Evolutionary conservation across 2,888 invertebrate species (phyloP).

Genomic region (Hirudinaria manillensis): DNA sequence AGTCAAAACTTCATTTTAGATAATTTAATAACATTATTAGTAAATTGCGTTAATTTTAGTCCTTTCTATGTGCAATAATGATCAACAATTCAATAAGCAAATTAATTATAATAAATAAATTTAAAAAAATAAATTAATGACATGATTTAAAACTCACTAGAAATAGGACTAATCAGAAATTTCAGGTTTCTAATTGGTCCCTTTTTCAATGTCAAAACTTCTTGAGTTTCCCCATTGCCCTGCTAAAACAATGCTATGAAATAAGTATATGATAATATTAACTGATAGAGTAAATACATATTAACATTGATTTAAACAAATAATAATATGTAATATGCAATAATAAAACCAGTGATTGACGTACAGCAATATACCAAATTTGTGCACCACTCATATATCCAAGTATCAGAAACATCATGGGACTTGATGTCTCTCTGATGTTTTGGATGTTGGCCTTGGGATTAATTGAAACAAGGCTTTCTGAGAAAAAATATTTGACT

Average conservation of each 20-base stretch:
- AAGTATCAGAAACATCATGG: constrained; percentile 71
- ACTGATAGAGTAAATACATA: not conserved
- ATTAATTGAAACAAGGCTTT: not conserved
- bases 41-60: not conserved
- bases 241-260: constrained; percentile 47
- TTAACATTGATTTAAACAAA: no score
- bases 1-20: not conserved
- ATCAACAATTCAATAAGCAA: no score
- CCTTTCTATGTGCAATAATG: not conserved
- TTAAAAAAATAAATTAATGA: no score
- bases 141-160: not conserved
- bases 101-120: no score
- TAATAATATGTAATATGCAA: not conserved
- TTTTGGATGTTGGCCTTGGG: not conserved
- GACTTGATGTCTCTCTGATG: constrained; percentile 54
- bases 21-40: not conserved
- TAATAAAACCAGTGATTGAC: constrained; percentile 35
- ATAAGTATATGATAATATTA: not conserved
- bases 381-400: constrained; percentile 82
- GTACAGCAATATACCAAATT: constrained; percentile 57
- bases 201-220: constrained; percentile 87
- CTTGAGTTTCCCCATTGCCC: constrained; percentile 86
- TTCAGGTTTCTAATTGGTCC: constrained; percentile 76
- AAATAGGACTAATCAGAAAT: constrained; percentile 71
- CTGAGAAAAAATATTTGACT: not conserved